These are phyloP conservation scores for Chymomyza fuscimana DNA, from an alignment of 2,888 invertebrate genomes.

Conservation along the genomic window DNA sequence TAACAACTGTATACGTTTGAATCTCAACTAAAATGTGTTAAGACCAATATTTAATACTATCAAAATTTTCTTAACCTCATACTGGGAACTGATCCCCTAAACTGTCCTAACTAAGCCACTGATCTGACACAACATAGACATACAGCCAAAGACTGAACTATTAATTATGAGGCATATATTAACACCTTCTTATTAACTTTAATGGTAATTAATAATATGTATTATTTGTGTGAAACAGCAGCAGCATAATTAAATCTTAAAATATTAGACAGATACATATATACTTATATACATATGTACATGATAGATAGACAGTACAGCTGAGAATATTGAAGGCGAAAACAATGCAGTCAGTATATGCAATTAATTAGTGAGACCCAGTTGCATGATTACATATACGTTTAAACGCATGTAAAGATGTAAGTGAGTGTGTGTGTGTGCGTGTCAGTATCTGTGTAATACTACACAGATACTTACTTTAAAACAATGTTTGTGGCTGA, in stretches of 20 bases:
- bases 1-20: no score
- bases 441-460: not conserved
- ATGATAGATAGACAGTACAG: conserved; percentile 16
- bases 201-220: conserved; percentile 56
- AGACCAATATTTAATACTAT: no score
- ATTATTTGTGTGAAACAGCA: conserved; percentile 41
- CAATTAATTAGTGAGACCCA: conserved; percentile 66
- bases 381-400: conserved; percentile 27
- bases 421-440: not conserved
- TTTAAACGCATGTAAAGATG: conserved; percentile 11
- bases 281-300: no score
- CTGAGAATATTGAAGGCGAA: conserved; percentile 24
- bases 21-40: no score
- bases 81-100: no score
- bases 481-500: conserved; percentile 37
- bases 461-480: not conserved
- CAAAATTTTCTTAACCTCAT: no score
- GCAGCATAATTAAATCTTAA: conserved; percentile 61
- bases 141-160: conserved; percentile 11
- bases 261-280: conserved; percentile 59
- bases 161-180: conserved; percentile 63
- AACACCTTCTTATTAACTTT: conserved; percentile 60
- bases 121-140: not conserved
- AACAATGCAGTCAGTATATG: conserved; percentile 23
- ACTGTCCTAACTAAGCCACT: no score